A percentile compares a stretch with the other conserved stretches of the same genome.
phyloP scores from a whole-genome alignment of 2,888 invertebrate genomes.

The Baccha elongata region DNA sequence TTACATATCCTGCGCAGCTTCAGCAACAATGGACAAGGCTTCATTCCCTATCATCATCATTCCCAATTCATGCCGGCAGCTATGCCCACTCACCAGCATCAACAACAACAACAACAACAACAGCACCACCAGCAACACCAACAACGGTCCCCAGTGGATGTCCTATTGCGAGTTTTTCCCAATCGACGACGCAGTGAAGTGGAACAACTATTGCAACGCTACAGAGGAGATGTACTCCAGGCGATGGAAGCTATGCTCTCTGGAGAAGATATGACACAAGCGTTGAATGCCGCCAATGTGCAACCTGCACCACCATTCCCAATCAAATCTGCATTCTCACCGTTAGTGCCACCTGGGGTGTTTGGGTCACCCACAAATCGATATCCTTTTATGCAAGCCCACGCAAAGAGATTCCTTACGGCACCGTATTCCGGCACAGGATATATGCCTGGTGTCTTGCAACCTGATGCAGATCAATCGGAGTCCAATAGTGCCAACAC shows the following conservation, averaged over 20 bases:
- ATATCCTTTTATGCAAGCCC: slow-evolving; percentile 84
- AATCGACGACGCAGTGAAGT: slow-evolving; percentile 93
- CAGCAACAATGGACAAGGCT: slow-evolving; percentile 80
- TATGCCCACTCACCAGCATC: slow-evolving; percentile 78
- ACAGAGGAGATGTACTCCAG: slow-evolving; percentile 94
- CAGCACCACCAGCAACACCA: slow-evolving; percentile 78
- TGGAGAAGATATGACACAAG: slow-evolving; percentile 83
- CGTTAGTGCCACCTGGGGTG: slow-evolving; percentile 84
- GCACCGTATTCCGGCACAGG: slow-evolving; percentile 93
- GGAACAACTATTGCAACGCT: slow-evolving; percentile 91
- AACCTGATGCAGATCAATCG: slow-evolving; percentile 81
- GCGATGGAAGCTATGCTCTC: slow-evolving; percentile 96
- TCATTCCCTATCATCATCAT: slow-evolving; percentile 83
- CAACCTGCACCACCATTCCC: slow-evolving; percentile 81
- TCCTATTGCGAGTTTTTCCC: slow-evolving; percentile 94
- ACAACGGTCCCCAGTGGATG: slow-evolving; percentile 92
- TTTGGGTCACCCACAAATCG: slow-evolving; percentile 82
- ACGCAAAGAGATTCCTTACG: slow-evolving; percentile 89
- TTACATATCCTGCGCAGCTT: slow-evolving; percentile 80
- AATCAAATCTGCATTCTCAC: slow-evolving; percentile 89
- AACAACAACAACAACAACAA: slow-evolving; percentile 77
- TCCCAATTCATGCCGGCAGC: slow-evolving; percentile 79
- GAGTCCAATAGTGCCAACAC: slow-evolving; percentile 82
- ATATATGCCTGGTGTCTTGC: slow-evolving; percentile 90
- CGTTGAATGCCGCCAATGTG: slow-evolving; percentile 77